phyloP scores from a whole-genome alignment of 2,888 invertebrate species.

The Amiota mariae region DNA sequence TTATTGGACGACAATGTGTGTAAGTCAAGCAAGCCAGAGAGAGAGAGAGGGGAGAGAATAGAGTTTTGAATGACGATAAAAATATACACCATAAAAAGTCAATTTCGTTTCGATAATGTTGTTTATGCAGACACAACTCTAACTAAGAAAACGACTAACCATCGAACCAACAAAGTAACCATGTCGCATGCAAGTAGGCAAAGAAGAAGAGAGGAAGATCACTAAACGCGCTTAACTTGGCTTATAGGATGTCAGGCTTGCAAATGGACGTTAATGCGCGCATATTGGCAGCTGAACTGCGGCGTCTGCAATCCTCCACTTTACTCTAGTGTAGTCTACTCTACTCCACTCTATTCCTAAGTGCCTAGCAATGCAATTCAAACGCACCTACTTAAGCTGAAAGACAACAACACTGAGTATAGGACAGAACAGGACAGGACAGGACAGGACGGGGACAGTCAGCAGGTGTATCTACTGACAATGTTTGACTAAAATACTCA shows the following conservation, averaged over 20 bases:
- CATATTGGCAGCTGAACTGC: neutral
- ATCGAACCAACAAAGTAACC: neutral
- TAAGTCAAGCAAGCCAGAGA: neutral
- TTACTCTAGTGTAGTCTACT: too few species aligned
- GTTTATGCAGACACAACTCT: constrained; percentile 29
- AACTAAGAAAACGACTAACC: neutral
- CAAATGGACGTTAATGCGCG: neutral
- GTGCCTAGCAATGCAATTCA: too few species aligned
- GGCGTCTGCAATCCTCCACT: too few species aligned
- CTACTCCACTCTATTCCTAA: too few species aligned
- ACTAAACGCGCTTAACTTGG: constrained; percentile 40
- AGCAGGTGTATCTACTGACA: too few species aligned
- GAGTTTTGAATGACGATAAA: constrained; percentile 14
- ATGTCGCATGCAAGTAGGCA: neutral
- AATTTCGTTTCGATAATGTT: constrained; percentile 37
- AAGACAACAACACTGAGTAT: too few species aligned
- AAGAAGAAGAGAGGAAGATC: neutral
- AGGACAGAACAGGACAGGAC: too few species aligned
- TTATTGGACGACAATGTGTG: constrained; percentile 49
- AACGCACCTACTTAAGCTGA: too few species aligned
- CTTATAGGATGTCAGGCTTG: constrained; percentile 34
- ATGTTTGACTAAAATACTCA: too few species aligned
- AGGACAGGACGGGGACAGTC: too few species aligned
- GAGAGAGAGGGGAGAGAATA: constrained; percentile 20
- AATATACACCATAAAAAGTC: constrained; percentile 39